Percentiles rank a stretch among this genome's conserved stretches.
Evolutionary conservation across 2,888 invertebrate species (phyloP).

Genomic region (Pachymerium ferrugineum): DNA sequence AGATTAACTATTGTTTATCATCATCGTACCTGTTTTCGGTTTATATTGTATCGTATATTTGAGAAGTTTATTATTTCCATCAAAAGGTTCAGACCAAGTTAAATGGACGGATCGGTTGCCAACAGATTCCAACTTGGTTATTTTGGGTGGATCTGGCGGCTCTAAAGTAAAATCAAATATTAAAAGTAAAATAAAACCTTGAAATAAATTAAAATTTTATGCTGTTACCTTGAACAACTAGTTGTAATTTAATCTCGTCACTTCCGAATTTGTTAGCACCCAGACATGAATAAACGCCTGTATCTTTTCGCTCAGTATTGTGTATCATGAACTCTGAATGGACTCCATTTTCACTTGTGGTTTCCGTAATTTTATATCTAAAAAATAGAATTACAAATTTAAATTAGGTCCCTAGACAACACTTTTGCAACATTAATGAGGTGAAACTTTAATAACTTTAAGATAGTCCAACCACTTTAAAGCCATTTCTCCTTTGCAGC

Average conservation of each 20-base stretch:
- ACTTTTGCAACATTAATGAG: neutral
- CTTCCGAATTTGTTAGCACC: constrained; percentile 45
- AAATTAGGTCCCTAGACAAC: neutral
- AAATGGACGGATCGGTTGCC: constrained; percentile 42
- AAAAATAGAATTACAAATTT: constrained; percentile 14
- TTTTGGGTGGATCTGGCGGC: constrained; percentile 43
- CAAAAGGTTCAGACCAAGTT: constrained; percentile 44
- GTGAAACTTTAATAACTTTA: neutral
- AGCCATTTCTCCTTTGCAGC: neutral
- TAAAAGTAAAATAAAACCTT: neutral
- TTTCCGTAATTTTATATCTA: constrained; percentile 33
- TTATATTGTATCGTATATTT: constrained; percentile 45
- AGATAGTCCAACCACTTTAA: neutral
- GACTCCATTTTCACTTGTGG: constrained; percentile 41
- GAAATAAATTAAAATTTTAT: neutral
- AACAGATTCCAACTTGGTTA: constrained; percentile 40
- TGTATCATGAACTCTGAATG: constrained; percentile 42
- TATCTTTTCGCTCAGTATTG: constrained; percentile 42
- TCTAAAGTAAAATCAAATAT: constrained; percentile 40
- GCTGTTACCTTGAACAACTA: constrained; percentile 45
- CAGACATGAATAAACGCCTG: constrained; percentile 45
- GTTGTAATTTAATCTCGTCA: constrained; percentile 42
- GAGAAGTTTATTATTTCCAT: constrained; percentile 45
- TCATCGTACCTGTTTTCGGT: constrained; percentile 25
- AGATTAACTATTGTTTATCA: too few relatives aligned